Evolutionary conservation across 1,140 invertebrate genomes (phyloP).

Genomic region (Ganaspis sp.): DNA sequence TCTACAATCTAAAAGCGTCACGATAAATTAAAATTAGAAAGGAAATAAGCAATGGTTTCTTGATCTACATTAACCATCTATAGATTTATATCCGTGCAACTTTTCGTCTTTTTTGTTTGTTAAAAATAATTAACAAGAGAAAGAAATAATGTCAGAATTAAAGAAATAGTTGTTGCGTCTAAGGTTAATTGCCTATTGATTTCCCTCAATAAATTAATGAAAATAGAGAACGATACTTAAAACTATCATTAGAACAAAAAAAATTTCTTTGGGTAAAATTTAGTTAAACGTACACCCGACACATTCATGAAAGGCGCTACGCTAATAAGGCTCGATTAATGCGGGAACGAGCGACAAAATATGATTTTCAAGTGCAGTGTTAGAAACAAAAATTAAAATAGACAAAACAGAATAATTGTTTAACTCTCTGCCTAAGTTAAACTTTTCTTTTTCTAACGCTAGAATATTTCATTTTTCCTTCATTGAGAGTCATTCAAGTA

Average conservation of each 20-base stretch:
- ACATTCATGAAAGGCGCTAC: slow-evolving; percentile 27
- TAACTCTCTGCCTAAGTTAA: too few species aligned
- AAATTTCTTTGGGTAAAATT: slow-evolving; percentile 10
- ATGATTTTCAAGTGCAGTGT: slow-evolving; percentile 34
- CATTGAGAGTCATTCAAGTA: too few species aligned
- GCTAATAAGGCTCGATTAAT: not conserved
- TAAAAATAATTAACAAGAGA: slow-evolving; percentile 72
- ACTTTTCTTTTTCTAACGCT: too few species aligned
- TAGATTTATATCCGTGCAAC: slow-evolving; percentile 39
- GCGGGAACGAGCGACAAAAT: slow-evolving; percentile 28
- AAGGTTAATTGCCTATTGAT: slow-evolving; percentile 15
- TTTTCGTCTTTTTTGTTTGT: slow-evolving; percentile 36
- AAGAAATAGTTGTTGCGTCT: slow-evolving; percentile 46
- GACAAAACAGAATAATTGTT: slow-evolving; percentile 43
- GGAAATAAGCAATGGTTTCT: slow-evolving; percentile 39
- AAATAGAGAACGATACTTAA: slow-evolving; percentile 8
- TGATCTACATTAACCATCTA: slow-evolving; percentile 47
- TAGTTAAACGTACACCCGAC: slow-evolving; percentile 6
- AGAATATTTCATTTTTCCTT: too few species aligned
- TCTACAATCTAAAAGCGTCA: slow-evolving; percentile 54
- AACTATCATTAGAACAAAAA: slow-evolving; percentile 45
- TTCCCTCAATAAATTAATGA: slow-evolving; percentile 28
- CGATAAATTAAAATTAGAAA: slow-evolving; percentile 44
- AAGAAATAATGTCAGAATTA: slow-evolving; percentile 48
- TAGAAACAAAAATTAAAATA: slow-evolving; percentile 32